Conservation (phyloP, 2,113 vertebrate genomes). For the Semnopithecus entellus region DNA sequence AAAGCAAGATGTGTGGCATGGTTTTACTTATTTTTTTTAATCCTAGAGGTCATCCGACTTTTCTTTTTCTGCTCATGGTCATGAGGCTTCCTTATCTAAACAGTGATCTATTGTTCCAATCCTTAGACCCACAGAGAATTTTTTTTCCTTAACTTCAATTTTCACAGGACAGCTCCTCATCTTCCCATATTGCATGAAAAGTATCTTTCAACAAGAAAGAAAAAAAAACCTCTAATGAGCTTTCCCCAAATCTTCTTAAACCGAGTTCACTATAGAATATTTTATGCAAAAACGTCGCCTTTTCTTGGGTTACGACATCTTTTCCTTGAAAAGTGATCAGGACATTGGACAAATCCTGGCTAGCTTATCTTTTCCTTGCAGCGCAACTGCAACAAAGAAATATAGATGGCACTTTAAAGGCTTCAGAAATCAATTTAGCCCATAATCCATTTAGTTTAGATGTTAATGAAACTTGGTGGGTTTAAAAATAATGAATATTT, state of each 20-base stretch:
- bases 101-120: constrained; percentile 56
- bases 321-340: constrained; percentile 44
- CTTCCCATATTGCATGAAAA: neutral
- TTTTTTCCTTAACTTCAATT: constrained; percentile 64
- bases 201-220: neutral
- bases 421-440: constrained; percentile 70
- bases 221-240: constrained; percentile 53
- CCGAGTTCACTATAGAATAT: constrained; percentile 45
- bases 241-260: constrained; percentile 62
- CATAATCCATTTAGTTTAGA: constrained; percentile 66
- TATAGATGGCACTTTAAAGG: constrained; percentile 1
- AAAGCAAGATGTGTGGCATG: constrained; percentile 53
- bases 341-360: neutral
- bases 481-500: constrained; percentile 77
- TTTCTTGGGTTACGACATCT: constrained; percentile 51
- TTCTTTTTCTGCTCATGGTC: constrained; percentile 57
- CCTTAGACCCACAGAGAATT: constrained; percentile 31
- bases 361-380: constrained; percentile 37
- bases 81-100: constrained; percentile 37
- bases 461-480: constrained; percentile 76
- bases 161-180: constrained; percentile 42
- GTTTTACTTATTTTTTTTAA: neutral
- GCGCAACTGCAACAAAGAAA: constrained; percentile 27
- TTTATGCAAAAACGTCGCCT: constrained; percentile 58
- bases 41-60: constrained; percentile 69